Evolutionary conservation across 1,140 invertebrate genomes (phyloP).

Genomic region (Chironomus striatipennis): DNA sequence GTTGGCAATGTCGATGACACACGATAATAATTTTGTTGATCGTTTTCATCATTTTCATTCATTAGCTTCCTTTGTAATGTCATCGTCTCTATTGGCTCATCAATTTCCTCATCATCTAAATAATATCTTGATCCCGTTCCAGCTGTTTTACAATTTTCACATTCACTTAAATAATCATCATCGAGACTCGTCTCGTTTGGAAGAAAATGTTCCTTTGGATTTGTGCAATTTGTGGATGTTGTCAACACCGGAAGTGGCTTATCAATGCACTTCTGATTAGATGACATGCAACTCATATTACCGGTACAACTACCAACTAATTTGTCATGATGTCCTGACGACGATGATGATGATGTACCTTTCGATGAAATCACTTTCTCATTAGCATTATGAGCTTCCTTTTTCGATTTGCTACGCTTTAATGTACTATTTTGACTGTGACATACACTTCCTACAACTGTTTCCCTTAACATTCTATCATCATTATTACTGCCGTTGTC

Average conservation of each 20-base stretch:
- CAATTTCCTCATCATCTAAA: slow-evolving; percentile 49
- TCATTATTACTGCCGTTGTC: neutral
- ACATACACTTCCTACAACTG: neutral
- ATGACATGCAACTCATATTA: neutral
- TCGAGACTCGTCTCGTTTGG: slow-evolving; percentile 47
- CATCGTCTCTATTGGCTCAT: slow-evolving; percentile 57
- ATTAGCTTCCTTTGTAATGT: slow-evolving; percentile 55
- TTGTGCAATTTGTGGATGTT: slow-evolving; percentile 39
- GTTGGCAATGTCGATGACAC: slow-evolving; percentile 60
- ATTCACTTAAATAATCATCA: slow-evolving; percentile 70
- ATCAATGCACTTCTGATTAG: slow-evolving; percentile 20
- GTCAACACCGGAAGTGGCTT: slow-evolving; percentile 39
- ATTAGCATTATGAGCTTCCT: neutral
- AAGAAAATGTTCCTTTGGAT: slow-evolving; percentile 39
- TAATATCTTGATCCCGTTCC: slow-evolving; percentile 53
- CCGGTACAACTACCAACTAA: neutral
- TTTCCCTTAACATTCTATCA: neutral
- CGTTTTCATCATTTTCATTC: slow-evolving; percentile 39
- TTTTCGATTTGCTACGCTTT: neutral
- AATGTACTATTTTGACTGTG: slow-evolving; percentile 22
- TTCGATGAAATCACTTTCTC: slow-evolving; percentile 20
- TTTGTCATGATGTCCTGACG: neutral
- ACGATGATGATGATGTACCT: neutral
- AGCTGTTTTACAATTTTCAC: slow-evolving; percentile 71
- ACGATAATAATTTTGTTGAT: slow-evolving; percentile 51